Evolutionary conservation across 2,888 invertebrate genomes (phyloP).

Genomic region (Emmelina monodactyla): DNA sequence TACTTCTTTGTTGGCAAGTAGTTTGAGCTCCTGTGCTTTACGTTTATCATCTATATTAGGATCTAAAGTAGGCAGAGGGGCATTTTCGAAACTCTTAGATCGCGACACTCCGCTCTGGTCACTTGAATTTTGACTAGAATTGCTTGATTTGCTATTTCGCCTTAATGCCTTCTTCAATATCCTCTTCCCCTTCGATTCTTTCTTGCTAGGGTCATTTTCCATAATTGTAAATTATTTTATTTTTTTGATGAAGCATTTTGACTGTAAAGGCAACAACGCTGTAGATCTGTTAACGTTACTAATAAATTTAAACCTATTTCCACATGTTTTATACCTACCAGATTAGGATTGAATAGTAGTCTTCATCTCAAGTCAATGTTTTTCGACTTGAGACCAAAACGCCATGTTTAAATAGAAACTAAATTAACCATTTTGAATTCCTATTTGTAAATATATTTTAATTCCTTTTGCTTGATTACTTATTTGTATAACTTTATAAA

Average conservation of each 20-base stretch:
- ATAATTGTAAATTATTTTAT: conserved; percentile 38
- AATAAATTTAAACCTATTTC: conserved; percentile 15
- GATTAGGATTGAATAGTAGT: not conserved
- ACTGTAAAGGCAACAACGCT: conserved; percentile 24
- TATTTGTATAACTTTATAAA: too few species aligned
- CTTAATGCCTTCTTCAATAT: conserved; percentile 50
- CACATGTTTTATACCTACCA: conserved; percentile 24
- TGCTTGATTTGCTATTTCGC: conserved; percentile 41
- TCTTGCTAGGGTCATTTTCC: conserved; percentile 61
- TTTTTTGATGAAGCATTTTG: conserved; percentile 40
- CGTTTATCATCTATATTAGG: not conserved
- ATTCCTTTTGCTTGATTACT: too few species aligned
- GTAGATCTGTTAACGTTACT: not conserved
- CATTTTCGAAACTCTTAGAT: conserved; percentile 42
- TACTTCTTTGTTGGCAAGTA: too few species aligned
- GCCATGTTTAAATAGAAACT: not conserved
- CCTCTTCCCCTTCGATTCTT: conserved; percentile 56
- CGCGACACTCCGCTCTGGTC: conserved; percentile 32
- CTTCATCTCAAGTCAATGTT: conserved; percentile 28
- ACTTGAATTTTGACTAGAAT: conserved; percentile 15
- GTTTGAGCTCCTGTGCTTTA: too few species aligned
- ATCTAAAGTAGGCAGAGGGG: not conserved
- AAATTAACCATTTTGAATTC: too few species aligned
- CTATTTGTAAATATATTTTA: too few species aligned
- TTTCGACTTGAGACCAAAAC: conserved; percentile 6